A percentile compares a stretch with the other conserved stretches of the same genome.
Evolutionary conservation across 2,888 invertebrate genomes (phyloP).

Genomic region (Lymantria dispar): DNA sequence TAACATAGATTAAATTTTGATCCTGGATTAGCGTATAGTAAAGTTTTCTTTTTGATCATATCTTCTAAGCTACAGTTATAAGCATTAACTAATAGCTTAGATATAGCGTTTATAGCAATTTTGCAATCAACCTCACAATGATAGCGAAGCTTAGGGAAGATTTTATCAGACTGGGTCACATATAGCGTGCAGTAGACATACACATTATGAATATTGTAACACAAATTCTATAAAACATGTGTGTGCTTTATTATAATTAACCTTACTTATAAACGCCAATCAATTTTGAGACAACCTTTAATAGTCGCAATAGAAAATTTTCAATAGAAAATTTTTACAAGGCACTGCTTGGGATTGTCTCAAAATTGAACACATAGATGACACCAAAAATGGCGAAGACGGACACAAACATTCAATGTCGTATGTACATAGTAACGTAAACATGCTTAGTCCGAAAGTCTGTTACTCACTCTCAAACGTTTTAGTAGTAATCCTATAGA

Average conservation of each 20-base stretch:
- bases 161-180: slow-evolving; percentile 24
- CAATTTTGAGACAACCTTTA: slow-evolving; percentile 16
- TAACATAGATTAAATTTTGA: too few species aligned
- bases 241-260: slow-evolving; percentile 20
- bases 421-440: slow-evolving; percentile 55
- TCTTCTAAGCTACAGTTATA: slow-evolving; percentile 20
- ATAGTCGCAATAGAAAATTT: too few species aligned
- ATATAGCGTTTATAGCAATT: slow-evolving; percentile 28
- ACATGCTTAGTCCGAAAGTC: slow-evolving; percentile 38
- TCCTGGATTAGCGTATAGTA: too few species aligned
- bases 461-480: slow-evolving; percentile 67
- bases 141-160: slow-evolving; percentile 26
- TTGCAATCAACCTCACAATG: slow-evolving; percentile 26
- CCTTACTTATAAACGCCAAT: neutral
- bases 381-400: slow-evolving; percentile 39
- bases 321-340: too few species aligned
- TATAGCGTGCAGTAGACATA: slow-evolving; percentile 31
- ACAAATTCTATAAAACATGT: slow-evolving; percentile 16
- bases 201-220: slow-evolving; percentile 37
- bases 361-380: slow-evolving; percentile 30
- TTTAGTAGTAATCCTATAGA: slow-evolving; percentile 70
- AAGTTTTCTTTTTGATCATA: too few species aligned
- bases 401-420: slow-evolving; percentile 45
- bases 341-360: too few species aligned
- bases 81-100: slow-evolving; percentile 17